These are phyloP conservation scores for Xenops minutus DNA, from an alignment of 2,797 vertebrate species.

Conservation along the genomic window DNA sequence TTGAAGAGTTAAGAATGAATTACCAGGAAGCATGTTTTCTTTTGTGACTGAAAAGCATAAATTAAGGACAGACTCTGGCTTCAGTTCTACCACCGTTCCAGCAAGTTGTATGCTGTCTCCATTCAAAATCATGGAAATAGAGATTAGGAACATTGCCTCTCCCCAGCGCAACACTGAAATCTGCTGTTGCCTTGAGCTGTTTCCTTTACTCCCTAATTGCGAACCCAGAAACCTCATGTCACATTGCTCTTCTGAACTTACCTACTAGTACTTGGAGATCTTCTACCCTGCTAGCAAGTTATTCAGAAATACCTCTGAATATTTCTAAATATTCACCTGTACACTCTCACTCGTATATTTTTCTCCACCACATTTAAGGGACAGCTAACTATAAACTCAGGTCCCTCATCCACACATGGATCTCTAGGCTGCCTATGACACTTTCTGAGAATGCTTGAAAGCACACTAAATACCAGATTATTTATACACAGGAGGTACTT, in stretches of 20 bases:
- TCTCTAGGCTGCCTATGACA: background rate
- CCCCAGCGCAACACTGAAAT: background rate
- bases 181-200: background rate
- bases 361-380: background rate
- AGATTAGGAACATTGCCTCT: background rate
- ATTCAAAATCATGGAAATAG: background rate
- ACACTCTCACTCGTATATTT: background rate
- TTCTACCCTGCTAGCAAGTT: background rate
- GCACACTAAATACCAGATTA: background rate
- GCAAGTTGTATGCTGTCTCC: background rate
- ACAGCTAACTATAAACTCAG: background rate
- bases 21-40: background rate
- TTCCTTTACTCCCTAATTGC: background rate
- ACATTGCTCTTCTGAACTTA: background rate
- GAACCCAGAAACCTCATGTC: background rate
- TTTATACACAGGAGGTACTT: background rate
- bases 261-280: background rate
- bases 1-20: background rate
- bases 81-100: background rate
- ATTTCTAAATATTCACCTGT: background rate
- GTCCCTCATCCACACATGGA: background rate
- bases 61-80: background rate
- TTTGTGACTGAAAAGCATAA: background rate
- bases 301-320: background rate
- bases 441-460: background rate